A percentile compares a stretch with the other conserved stretches of the same genome.
phyloP scores from a whole-genome alignment of 2,797 vertebrate genomes.

The Gymnoscopelus microlampas region DNA sequence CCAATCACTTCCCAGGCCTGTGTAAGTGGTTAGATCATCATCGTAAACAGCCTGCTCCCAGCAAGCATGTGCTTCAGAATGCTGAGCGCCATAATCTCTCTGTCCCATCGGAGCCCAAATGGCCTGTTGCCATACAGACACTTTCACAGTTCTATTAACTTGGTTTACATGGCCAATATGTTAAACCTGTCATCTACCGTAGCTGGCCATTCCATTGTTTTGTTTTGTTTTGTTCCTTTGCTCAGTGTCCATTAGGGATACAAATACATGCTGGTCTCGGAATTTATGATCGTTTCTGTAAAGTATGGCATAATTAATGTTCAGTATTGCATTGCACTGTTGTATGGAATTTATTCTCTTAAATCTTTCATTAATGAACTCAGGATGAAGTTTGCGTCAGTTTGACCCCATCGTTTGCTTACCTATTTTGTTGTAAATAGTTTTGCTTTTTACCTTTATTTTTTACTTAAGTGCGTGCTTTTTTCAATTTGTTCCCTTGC shows the following conservation, averaged over 20 bases:
- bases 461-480: slow-evolving; percentile 51
- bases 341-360: too few species aligned
- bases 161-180: too few species aligned
- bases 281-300: too few species aligned
- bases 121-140: neutral
- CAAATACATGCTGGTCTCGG: too few species aligned
- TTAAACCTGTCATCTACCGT: too few species aligned
- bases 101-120: neutral
- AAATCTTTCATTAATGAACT: too few species aligned
- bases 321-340: too few species aligned
- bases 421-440: slow-evolving; percentile 43
- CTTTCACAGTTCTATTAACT: neutral
- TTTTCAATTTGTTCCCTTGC: slow-evolving; percentile 48
- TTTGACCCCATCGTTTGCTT: slow-evolving; percentile 45
- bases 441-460: slow-evolving; percentile 41
- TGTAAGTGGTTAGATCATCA: slow-evolving; percentile 7
- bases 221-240: too few species aligned
- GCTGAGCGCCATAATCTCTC: slow-evolving; percentile 1
- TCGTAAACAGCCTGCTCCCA: neutral
- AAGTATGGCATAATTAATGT: too few species aligned
- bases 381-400: slow-evolving; percentile 28
- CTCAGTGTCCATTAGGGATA: too few species aligned
- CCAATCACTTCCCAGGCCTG: neutral
- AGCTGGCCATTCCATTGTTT: too few species aligned
- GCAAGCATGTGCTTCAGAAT: slow-evolving; percentile 5